phyloP scores from a whole-genome alignment of 2,113 vertebrate species.

The Myodes glareolus region DNA sequence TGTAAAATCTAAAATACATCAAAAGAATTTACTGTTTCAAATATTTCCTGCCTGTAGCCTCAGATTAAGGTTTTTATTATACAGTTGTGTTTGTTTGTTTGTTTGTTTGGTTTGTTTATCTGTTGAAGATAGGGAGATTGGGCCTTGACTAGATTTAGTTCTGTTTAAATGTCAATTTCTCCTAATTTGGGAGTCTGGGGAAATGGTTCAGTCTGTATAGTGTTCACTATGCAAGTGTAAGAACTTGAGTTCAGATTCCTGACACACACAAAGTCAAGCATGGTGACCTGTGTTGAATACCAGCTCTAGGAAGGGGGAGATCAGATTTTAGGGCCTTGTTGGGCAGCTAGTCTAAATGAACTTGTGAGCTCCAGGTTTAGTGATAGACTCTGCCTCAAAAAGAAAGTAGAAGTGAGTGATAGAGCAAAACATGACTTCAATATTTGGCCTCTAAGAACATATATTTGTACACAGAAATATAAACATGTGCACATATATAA shows the following conservation, averaged over 20 bases:
- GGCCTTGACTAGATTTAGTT: neutral
- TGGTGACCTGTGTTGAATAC: too few species aligned
- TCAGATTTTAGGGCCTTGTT: neutral
- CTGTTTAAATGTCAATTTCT: neutral
- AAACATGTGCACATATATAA: neutral
- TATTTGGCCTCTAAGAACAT: neutral
- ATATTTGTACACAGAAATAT: neutral
- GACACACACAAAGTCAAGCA: neutral
- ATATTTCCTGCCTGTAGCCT: neutral
- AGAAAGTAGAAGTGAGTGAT: neutral
- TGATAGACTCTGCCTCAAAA: neutral
- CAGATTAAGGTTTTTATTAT: neutral
- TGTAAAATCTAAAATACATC: conserved; percentile 49
- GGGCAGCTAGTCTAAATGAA: neutral
- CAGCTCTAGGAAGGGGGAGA: neutral
- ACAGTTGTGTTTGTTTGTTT: conserved; percentile 28
- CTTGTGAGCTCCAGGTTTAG: too few species aligned
- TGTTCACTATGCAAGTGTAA: neutral
- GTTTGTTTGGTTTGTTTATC: conserved; percentile 5
- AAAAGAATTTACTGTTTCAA: conserved; percentile 34
- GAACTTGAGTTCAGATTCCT: neutral
- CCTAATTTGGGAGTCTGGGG: neutral
- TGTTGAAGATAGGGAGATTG: conserved; percentile 25
- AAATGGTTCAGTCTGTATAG: neutral
- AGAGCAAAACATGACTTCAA: neutral